Percentiles rank a stretch among this genome's conserved stretches.
Evolutionary conservation across 2,888 invertebrate species (phyloP).

Genomic region (Drosophila birchii): DNA sequence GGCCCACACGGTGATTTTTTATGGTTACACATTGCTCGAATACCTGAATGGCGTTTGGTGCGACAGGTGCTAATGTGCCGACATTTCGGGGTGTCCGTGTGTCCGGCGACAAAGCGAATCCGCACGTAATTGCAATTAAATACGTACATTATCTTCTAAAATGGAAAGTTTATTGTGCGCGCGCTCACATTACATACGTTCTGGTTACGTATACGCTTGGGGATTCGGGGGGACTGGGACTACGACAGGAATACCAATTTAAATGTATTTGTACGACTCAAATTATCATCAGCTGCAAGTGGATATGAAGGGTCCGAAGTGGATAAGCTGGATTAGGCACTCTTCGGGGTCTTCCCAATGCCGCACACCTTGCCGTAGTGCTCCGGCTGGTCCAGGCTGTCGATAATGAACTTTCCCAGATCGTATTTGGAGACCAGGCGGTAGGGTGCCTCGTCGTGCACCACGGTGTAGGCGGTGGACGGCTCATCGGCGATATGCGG

Average conservation of each 20-base stretch:
- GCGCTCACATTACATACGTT: constrained; percentile 28
- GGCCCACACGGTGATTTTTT: constrained; percentile 35
- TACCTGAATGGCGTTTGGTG: constrained; percentile 50
- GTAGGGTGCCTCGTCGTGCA: constrained; percentile 87
- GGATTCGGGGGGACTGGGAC: constrained; percentile 22
- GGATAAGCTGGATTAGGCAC: constrained; percentile 7
- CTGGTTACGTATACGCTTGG: constrained; percentile 11
- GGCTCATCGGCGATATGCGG: constrained; percentile 93
- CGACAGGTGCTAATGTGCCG: constrained; percentile 73
- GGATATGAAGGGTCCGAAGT: background rate
- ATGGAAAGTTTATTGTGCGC: constrained; percentile 62
- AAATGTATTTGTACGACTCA: constrained; percentile 39
- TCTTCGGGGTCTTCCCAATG: constrained; percentile 85
- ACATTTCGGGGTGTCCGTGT: constrained; percentile 51
- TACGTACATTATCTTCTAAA: constrained; percentile 45
- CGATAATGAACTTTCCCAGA: constrained; percentile 91
- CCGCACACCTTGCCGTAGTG: constrained; percentile 89
- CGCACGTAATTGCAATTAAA: constrained; percentile 64
- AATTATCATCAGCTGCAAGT: constrained; percentile 30
- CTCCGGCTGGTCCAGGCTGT: constrained; percentile 89
- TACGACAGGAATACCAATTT: constrained; percentile 41
- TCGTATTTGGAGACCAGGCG: constrained; percentile 90
- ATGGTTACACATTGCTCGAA: constrained; percentile 65
- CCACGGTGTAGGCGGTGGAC: constrained; percentile 86
- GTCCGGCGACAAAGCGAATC: constrained; percentile 57